phyloP scores from a whole-genome alignment of 2,888 invertebrate genomes.

The Meteorus cinctellus region DNA sequence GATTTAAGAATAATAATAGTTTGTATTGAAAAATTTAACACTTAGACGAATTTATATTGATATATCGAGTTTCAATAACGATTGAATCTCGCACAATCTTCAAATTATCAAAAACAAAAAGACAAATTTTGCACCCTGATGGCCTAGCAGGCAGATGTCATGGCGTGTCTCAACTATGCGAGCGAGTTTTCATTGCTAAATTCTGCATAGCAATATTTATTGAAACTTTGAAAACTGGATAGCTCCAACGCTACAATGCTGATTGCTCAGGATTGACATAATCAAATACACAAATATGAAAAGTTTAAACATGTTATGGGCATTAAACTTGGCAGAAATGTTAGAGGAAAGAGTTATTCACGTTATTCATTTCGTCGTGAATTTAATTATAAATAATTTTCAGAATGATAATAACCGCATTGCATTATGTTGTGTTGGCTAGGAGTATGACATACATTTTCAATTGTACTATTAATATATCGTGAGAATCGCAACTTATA shows the following conservation, averaged over 20 bases:
- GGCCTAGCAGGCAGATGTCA: conserved; percentile 53
- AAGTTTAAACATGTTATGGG: conserved; percentile 6
- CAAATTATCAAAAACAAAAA: conserved; percentile 29
- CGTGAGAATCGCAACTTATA: conserved; percentile 45
- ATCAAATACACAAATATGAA: neutral
- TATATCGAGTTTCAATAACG: conserved; percentile 29
- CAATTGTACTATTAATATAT: conserved; percentile 33
- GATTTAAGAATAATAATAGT: conserved; percentile 39
- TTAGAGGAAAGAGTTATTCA: neutral
- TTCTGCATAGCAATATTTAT: conserved; percentile 3
- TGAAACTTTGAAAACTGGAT: neutral
- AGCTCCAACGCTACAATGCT: no score
- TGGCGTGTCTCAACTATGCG: conserved; percentile 50
- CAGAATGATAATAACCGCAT: neutral
- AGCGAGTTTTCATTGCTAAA: conserved; percentile 47
- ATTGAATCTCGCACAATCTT: conserved; percentile 32
- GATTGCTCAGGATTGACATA: neutral
- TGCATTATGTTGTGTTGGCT: neutral
- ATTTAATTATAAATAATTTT: conserved; percentile 10
- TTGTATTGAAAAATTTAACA: conserved; percentile 34
- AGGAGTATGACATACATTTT: conserved; percentile 6
- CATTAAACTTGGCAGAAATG: conserved; percentile 1
- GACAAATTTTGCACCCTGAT: conserved; percentile 36
- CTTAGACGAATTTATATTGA: conserved; percentile 37
- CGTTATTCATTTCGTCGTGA: neutral